These are phyloP conservation scores for Sus cebifrons DNA, from an alignment of 2,797 vertebrate genomes.

Conservation along the genomic window DNA sequence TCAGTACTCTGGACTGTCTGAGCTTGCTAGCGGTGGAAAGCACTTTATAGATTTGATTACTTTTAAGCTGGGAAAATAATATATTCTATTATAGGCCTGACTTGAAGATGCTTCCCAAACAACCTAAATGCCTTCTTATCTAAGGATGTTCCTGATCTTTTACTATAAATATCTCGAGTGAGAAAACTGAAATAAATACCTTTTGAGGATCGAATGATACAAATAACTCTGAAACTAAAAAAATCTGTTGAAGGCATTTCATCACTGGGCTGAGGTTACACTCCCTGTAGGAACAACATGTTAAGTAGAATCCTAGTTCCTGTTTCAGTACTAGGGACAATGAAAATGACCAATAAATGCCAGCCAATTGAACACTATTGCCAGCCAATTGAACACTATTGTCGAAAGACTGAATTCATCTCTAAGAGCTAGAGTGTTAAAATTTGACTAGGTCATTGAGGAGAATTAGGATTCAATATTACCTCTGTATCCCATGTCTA, in stretches of 20 bases:
- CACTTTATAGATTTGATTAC: not conserved
- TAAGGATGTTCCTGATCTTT: not conserved
- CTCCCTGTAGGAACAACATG: not conserved
- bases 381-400: not conserved
- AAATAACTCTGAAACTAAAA: not conserved
- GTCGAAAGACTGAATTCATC: not conserved
- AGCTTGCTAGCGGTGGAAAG: not conserved
- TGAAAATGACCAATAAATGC: not conserved
- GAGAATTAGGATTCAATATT: not conserved
- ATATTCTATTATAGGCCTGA: not conserved
- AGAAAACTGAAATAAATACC: not conserved
- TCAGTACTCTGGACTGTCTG: not conserved
- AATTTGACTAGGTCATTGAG: not conserved
- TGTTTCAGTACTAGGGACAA: not conserved
- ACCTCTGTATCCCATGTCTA: not conserved
- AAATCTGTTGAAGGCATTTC: not conserved
- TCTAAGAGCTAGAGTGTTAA: not conserved
- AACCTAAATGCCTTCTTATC: not conserved
- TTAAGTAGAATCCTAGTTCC: not conserved
- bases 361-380: not conserved
- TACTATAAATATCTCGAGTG: not conserved
- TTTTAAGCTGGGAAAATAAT: not conserved
- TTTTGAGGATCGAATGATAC: not conserved
- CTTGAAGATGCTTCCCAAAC: not conserved
- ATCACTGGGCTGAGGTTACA: not conserved